Evolutionary conservation across 2,888 invertebrate genomes (phyloP), one percentile per base, ranked within the genome.

Genomic region (Hypomecis punctinalis): DNA sequence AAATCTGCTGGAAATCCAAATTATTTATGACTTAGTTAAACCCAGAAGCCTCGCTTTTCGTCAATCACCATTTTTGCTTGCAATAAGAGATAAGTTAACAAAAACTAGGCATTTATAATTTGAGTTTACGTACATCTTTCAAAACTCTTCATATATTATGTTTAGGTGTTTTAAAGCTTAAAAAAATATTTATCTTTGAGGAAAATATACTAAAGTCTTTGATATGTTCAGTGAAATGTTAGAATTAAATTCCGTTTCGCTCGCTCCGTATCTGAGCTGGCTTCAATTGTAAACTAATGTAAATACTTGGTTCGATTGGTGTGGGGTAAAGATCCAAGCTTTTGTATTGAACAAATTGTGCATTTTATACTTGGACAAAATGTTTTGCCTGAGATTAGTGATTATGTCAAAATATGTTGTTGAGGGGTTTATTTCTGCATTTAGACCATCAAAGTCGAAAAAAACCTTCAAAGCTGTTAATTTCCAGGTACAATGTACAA

Each of bases 11-110:
- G 80, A 78, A 75, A 80, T 80, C 79, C 80, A 80, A 75, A 70
- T 74, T 78, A 78, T 70, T 71, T 75, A 72, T 71, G 70, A 76
- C 74, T 76, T 79, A 72, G 73, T 77, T 79, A 77, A 76, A 77
- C 73, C 76, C 76, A 76, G 76, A 71, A 37, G 79, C 77, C 77
- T 80, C 75, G 81, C 81, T 81, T 78, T 72, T 75, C 63, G 71
- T 77, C 70, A 74, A 83, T 82, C 84, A 84, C 83, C 79, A 79
- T 80, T 74, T 23, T 81, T 85, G 89, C 90, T 89, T 90, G 84
- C 85, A 82, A 80, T 81, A 82, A 75, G 77, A 76, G 40, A 78
- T 82, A 81, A 84, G 70, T 74, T 64, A 70, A 75, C 75, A 65
- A 74, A 23, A 63, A 61, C 60, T 70, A 64, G 57, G 52, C 63